Evolutionary conservation across 2,113 vertebrate species (phyloP).

Genomic region (Chamaea fasciata): DNA sequence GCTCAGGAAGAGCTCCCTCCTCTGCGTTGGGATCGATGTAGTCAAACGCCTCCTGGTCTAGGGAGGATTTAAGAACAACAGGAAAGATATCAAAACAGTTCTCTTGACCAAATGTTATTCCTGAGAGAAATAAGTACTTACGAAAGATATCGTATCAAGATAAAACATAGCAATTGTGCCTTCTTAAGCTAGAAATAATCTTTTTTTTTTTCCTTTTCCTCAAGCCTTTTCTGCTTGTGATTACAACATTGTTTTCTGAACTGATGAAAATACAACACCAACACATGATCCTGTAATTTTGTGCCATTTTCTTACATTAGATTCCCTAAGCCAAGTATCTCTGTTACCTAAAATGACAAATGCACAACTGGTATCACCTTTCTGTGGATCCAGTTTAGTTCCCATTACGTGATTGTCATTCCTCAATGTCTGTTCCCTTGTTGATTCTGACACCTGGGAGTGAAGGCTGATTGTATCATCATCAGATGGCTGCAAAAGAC

Average conservation of each 20-base stretch:
- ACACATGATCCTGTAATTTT: background rate
- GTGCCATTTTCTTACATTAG: background rate
- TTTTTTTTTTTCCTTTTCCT: background rate
- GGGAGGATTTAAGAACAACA: conserved; percentile 36
- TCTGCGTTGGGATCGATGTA: conserved; percentile 88
- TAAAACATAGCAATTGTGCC: background rate
- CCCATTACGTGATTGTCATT: conserved; percentile 82
- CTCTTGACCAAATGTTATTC: background rate
- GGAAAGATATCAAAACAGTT: background rate
- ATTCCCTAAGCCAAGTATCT: background rate
- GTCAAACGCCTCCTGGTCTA: conserved; percentile 93
- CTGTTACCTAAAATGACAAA: background rate
- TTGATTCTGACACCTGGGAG: conserved; percentile 95
- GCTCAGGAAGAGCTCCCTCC: conserved; percentile 83
- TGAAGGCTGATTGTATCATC: conserved; percentile 97
- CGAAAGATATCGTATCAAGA: background rate
- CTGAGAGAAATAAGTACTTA: background rate
- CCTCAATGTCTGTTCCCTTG: conserved; percentile 75
- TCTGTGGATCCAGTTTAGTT: conserved; percentile 86
- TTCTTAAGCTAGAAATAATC: background rate
- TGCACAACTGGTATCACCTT: conserved; percentile 76
- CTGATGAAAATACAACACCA: background rate
- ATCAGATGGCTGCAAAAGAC: conserved; percentile 87
- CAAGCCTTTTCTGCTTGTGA: background rate
- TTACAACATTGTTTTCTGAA: background rate